Conservation (phyloP, 2,113 vertebrate species). For the Notarius lentiginosus region DNA sequence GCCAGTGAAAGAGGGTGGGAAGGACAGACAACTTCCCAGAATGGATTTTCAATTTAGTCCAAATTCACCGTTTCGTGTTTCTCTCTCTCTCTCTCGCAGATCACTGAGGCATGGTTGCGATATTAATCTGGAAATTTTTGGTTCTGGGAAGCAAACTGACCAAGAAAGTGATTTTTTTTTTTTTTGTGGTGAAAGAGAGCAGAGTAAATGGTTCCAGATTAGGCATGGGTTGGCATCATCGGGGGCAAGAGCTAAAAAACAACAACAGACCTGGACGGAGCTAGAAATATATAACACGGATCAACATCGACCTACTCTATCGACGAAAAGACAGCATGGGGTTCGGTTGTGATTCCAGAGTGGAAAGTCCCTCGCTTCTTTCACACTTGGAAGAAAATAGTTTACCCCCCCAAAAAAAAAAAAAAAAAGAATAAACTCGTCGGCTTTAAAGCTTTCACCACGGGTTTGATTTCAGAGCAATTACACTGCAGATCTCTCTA, state of each 20-base stretch:
- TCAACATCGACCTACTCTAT: not conserved
- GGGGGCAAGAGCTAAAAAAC: not conserved
- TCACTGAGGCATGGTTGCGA: not conserved
- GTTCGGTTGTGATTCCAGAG: not conserved
- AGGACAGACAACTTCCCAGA: not conserved
- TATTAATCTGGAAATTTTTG: not conserved
- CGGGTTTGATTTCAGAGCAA: not conserved
- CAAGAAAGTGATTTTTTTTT: not conserved
- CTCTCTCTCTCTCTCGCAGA: not conserved
- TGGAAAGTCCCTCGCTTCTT: constrained; percentile 1
- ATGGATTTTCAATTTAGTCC: not conserved
- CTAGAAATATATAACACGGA: not conserved
- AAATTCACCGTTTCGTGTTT: not conserved
- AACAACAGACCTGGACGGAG: not conserved
- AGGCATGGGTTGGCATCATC: too few species aligned
- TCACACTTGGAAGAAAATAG: not conserved
- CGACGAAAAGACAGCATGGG: not conserved
- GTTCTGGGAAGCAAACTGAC: not conserved
- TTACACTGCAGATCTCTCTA: not conserved
- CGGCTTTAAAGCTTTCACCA: not conserved
- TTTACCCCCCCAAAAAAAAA: not conserved
- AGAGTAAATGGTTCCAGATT: not conserved
- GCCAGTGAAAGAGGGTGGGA: not conserved
- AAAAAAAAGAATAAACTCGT: constrained; percentile 2
- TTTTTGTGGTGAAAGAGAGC: too few species aligned